Evolutionary conservation across 2,113 vertebrate genomes (phyloP).

Genomic region (Megalops atlanticus): DNA sequence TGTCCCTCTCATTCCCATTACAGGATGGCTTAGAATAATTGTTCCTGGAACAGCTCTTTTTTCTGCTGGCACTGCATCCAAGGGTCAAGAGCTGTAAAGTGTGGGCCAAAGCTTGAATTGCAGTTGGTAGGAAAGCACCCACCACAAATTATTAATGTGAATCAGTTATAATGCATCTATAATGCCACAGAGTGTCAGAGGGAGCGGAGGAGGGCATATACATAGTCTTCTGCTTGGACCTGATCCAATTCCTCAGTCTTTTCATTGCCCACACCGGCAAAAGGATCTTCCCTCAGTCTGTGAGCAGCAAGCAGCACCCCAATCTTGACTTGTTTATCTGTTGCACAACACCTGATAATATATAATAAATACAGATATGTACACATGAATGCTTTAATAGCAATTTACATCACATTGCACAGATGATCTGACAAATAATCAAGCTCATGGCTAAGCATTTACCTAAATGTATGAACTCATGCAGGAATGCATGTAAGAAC

Average conservation of each 20-base stretch:
- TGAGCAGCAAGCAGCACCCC: too few species aligned
- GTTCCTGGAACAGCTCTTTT: not conserved
- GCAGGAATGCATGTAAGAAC: not conserved
- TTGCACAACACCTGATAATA: too few species aligned
- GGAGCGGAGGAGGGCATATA: not conserved
- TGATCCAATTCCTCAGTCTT: not conserved
- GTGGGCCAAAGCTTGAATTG: not conserved
- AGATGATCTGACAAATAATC: too few species aligned
- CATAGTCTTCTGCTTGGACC: not conserved
- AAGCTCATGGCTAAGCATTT: too few species aligned
- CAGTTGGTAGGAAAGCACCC: not conserved
- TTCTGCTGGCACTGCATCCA: not conserved
- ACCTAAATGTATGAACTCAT: not conserved
- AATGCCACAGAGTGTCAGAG: not conserved
- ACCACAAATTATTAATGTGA: conserved; percentile 7
- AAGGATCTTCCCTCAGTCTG: too few species aligned
- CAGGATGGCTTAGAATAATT: too few species aligned
- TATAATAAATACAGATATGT: too few species aligned
- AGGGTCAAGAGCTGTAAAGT: not conserved
- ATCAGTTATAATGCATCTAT: not conserved
- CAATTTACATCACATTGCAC: not conserved
- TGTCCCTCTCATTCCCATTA: too few species aligned
- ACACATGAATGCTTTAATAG: too few species aligned
- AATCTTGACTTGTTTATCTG: too few species aligned
- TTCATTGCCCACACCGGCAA: not conserved